Evolutionary conservation across 35 echinoderm and acorn worm species (phyloP).

Genomic region (Lytechinus variegatus): DNA sequence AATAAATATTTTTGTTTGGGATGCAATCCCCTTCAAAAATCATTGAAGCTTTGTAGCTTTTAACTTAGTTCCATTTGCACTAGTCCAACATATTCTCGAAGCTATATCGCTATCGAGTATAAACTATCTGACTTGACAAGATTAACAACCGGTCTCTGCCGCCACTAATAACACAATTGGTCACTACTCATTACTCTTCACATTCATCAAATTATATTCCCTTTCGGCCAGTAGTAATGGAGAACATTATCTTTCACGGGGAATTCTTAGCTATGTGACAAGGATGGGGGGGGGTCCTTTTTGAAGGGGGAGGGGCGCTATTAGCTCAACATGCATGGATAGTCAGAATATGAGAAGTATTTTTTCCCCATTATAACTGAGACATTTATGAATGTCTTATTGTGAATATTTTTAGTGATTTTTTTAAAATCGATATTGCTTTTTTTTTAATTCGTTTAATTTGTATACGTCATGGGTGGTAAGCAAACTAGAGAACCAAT

Average conservation of each 20-base stretch:
- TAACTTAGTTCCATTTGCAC: not conserved
- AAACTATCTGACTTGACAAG: not conserved
- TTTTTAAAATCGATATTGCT: too few species aligned
- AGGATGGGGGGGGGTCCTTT: too few species aligned
- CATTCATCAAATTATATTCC: not conserved
- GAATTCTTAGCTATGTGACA: not conserved
- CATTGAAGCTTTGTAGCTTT: not conserved
- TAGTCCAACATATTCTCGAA: not conserved
- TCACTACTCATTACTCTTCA: not conserved
- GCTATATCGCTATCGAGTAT: not conserved
- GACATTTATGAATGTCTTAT: too few species aligned
- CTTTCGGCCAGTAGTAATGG: not conserved
- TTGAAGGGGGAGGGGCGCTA: not conserved
- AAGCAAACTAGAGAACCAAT: too few species aligned
- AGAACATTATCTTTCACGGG: not conserved
- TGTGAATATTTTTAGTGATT: too few species aligned
- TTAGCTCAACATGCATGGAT: not conserved
- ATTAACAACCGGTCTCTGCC: not conserved
- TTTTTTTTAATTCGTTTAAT: too few species aligned
- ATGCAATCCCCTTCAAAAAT: too few species aligned
- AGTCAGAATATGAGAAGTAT: too few species aligned
- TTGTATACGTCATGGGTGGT: too few species aligned
- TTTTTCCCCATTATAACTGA: too few species aligned
- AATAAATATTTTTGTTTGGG: too few species aligned
- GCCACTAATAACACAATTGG: constrained; percentile 7